phyloP scores from a whole-genome alignment of 2,113 vertebrate species.

The Isurus oxyrinchus region DNA sequence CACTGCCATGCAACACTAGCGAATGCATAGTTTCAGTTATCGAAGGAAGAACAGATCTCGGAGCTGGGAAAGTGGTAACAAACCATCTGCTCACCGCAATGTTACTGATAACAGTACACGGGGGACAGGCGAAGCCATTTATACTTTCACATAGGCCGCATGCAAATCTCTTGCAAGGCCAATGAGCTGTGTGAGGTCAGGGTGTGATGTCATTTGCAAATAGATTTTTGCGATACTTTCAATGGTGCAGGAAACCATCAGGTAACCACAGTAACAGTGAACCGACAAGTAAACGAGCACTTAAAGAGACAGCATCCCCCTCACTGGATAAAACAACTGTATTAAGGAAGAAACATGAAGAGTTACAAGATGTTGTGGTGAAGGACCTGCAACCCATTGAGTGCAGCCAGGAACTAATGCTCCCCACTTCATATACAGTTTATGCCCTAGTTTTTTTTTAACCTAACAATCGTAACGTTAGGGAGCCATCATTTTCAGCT shows the following conservation, averaged over 20 bases:
- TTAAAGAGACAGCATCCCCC: not conserved
- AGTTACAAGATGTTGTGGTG: no score
- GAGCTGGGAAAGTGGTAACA: not conserved
- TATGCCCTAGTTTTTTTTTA: not conserved
- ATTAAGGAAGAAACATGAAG: not conserved
- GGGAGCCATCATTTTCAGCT: not conserved
- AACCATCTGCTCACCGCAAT: not conserved
- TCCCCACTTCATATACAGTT: not conserved
- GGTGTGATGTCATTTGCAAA: not conserved
- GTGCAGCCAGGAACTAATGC: not conserved
- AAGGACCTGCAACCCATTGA: not conserved
- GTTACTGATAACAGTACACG: not conserved
- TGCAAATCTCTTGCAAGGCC: slow-evolving; percentile 1
- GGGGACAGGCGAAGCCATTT: not conserved
- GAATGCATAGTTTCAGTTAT: not conserved
- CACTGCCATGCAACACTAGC: not conserved
- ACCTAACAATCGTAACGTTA: not conserved
- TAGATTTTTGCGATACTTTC: not conserved
- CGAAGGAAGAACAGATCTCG: not conserved
- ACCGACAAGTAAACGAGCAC: not conserved
- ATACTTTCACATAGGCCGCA: not conserved
- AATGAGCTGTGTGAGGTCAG: not conserved
- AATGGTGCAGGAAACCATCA: not conserved
- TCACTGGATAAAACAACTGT: not conserved
- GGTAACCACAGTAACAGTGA: not conserved